These are phyloP conservation scores for Aotus griseimembra DNA, from an alignment of 2,797 vertebrate species.

Conservation along the genomic window DNA sequence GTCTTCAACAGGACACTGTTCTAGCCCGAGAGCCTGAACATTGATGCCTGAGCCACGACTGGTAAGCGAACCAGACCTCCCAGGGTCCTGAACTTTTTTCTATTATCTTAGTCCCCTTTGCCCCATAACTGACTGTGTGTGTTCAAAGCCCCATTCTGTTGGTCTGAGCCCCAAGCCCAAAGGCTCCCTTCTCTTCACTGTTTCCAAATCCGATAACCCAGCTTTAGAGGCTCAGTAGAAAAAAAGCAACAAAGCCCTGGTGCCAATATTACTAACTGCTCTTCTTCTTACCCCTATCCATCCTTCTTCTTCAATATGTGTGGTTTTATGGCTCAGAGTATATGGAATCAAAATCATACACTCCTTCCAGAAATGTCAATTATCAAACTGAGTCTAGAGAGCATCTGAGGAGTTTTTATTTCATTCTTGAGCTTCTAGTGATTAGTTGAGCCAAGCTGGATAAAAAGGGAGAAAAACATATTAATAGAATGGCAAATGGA, in stretches of 20 bases:
- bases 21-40: fast-evolving
- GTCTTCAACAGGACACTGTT: not conserved
- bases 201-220: not conserved
- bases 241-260: not conserved
- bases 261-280: not conserved
- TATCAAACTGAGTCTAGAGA: not conserved
- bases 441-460: not conserved
- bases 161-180: not conserved
- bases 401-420: not conserved
- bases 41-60: not conserved
- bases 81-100: not conserved
- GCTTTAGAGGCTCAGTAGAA: not conserved
- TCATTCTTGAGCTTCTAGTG: not conserved
- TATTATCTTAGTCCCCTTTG: not conserved
- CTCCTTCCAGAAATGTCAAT: slow-evolving; percentile 8
- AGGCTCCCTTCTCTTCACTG: not conserved
- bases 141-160: not conserved
- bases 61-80: no score
- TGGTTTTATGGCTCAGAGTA: not conserved
- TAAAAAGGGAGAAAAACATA: not conserved
- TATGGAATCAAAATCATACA: not conserved
- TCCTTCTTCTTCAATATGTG: no score
- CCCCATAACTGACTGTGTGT: not conserved
- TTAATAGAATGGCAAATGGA: not conserved
- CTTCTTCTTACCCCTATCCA: not conserved